Percentiles rank a stretch among this genome's conserved stretches.
Conservation (phyloP, 2,888 invertebrate genomes). For the Busseola fusca region DNA sequence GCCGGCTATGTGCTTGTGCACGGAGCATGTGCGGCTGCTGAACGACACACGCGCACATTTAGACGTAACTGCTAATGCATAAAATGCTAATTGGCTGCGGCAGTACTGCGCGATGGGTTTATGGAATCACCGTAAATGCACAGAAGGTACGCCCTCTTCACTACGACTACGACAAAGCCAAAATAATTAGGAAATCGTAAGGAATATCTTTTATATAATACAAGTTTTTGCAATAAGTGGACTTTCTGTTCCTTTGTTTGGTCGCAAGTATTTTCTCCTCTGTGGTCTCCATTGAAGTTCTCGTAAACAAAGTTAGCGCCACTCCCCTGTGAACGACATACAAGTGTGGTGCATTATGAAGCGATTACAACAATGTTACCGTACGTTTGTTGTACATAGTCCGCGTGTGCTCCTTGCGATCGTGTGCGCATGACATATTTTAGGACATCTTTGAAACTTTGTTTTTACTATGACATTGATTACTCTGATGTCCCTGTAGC, state of each 20-base stretch:
- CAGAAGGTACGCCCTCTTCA: no score
- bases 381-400: background rate
- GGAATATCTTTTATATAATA: background rate
- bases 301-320: background rate
- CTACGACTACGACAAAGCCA: background rate
- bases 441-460: background rate
- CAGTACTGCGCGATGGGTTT: slow-evolving; percentile 4
- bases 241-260: background rate
- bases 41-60: background rate
- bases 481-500: background rate
- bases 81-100: slow-evolving; percentile 26
- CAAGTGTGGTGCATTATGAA: background rate
- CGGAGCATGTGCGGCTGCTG: slow-evolving; percentile 7
- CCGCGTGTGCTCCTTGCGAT: background rate
- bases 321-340: background rate
- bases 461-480: background rate
- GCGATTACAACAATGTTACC: background rate
- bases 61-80: slow-evolving; percentile 22
- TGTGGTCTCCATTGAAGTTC: background rate
- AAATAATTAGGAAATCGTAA: no score
- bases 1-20: slow-evolving; percentile 4
- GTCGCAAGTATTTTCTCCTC: background rate
- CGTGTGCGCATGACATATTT: background rate
- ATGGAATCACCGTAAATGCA: background rate
- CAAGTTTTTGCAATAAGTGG: background rate